Evolutionary conservation across 2,888 invertebrate species (phyloP), one percentile per base, ranked within the genome.

Genomic region (Actias luna): DNA sequence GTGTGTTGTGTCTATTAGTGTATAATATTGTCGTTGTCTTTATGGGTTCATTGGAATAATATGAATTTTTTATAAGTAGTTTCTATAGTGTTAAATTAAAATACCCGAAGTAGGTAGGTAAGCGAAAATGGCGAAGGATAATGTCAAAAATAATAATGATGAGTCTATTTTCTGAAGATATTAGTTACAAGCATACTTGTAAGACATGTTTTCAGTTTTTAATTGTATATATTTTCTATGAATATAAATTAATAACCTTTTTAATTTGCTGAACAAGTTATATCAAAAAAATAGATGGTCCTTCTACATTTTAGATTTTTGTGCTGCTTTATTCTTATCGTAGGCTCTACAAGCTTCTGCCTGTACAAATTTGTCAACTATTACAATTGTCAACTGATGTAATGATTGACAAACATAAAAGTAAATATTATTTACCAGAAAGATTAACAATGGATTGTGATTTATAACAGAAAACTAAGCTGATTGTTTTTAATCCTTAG

Each of bases 51-150:
- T 18, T 22, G 10, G 18, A 14, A 58, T 25, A 33, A 29, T 29
- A 58, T 22, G 4, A 22, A 14, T 31, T 29, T 12, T 31, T 14
- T 61, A 39, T 58, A 10, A 25, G 1, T 3, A 3, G 18, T 58
- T 33, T 39, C 22, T 58, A 31, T 22, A 22, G 25, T 14, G 27
- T 18, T 58, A 10, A 31, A n/a, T 29, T 55, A 22, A 10, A 22
- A 31, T 58, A 25, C 22, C 25, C 22, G n/a, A 64, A 63, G 67
- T 71, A 73, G 72, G 72, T 74, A 76, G 71, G 73, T 74, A 76
- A 73, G 68, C 76, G 77, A 82, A 84, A 83, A 85, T 84, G 85
- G 83, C 85, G 86, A 84, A 80, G 71, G 70, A 76, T 78, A 72
- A 69, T 78, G 83, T 85, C 82, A 84, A 80, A 42, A 83, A 80